Percentiles rank a stretch among this genome's conserved stretches.
Conservation (phyloP, 2,888 invertebrate genomes). For the Acronicta psi region DNA sequence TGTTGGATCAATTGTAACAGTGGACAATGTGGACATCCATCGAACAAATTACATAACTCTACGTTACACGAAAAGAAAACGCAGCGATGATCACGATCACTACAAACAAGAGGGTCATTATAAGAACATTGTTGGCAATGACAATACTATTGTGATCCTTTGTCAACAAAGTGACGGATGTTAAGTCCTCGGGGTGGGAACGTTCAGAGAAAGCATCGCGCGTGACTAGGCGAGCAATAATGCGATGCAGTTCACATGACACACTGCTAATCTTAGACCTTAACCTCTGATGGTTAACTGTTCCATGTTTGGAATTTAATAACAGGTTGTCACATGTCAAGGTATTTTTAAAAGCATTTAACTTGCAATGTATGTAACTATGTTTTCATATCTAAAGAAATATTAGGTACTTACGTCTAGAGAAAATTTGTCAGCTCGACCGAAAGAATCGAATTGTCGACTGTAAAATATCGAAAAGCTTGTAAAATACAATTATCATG, state of each 20-base stretch:
- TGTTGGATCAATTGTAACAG: background rate
- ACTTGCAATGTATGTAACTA: too few species aligned
- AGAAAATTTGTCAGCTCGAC: too few species aligned
- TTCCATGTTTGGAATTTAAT: conserved; percentile 1
- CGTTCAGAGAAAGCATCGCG: conserved; percentile 57
- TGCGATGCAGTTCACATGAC: conserved; percentile 39
- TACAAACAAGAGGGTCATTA: conserved; percentile 49
- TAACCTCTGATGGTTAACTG: conserved; percentile 20
- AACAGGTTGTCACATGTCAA: background rate
- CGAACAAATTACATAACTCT: conserved; percentile 21
- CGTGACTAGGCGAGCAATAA: conserved; percentile 51
- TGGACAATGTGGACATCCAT: conserved; percentile 11
- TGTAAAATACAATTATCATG: too few species aligned
- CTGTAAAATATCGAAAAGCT: background rate
- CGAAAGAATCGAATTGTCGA: background rate
- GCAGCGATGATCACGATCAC: conserved; percentile 35
- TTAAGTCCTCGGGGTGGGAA: conserved; percentile 55
- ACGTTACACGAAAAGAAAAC: conserved; percentile 36
- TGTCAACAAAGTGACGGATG: conserved; percentile 54
- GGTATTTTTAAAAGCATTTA: too few species aligned
- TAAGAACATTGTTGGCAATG: conserved; percentile 48
- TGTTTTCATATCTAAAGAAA: too few species aligned
- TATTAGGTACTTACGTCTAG: background rate
- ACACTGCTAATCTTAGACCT: conserved; percentile 25
- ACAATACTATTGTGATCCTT: conserved; percentile 53